Evolutionary conservation across 1,140 invertebrate genomes (phyloP), one percentile per base, ranked within the genome.

Genomic region (Drosophila nigromelanica): DNA sequence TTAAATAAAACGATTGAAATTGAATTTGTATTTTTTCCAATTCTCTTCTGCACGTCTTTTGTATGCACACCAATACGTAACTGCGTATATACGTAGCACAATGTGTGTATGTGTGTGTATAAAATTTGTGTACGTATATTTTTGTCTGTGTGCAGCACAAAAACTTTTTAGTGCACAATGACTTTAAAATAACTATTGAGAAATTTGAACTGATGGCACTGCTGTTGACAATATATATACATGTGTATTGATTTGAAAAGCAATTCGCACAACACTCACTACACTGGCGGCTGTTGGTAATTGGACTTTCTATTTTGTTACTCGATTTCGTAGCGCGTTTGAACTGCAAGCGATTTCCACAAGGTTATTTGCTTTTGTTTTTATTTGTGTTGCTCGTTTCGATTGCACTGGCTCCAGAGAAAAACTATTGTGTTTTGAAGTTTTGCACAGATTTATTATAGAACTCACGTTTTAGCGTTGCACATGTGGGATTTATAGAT

Each of bases 271-370:
- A 75, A 81, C 79, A 81, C 79, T 79, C 79, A 81, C 79, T 62
- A 67, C 79, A 81, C 79, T 77, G 79, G 79, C 70, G 73, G 76
- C 79, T 81, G 80, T 70, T 77, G 73, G 51, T 67, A 67, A 66
- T 71, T 80, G 68, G 59, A 90, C 81, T 86, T 86, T 82, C 77
- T 73, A 80, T 73, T 78, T 72, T 76, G 70, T 86, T 80, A 71
- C 43, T 63, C 8, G 48, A 60, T 40, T 69, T 56, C 10, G 52
- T 24, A 67, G 42, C 55, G 45, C 56, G 27, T 51, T 59, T 21
- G 58, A 79, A 71, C 58, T 71, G 35, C 68, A 62, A 50, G 71
- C 66, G 55, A 67, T 52, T 48, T 63, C 55, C 72, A 86, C 81
- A 86, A 86, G 81, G 81, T 86, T 86, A 87, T 78, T 68, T 66